Evolutionary conservation across 1,140 invertebrate species (phyloP), one percentile per base, ranked within the genome.

Genomic region (Popillia japonica): DNA sequence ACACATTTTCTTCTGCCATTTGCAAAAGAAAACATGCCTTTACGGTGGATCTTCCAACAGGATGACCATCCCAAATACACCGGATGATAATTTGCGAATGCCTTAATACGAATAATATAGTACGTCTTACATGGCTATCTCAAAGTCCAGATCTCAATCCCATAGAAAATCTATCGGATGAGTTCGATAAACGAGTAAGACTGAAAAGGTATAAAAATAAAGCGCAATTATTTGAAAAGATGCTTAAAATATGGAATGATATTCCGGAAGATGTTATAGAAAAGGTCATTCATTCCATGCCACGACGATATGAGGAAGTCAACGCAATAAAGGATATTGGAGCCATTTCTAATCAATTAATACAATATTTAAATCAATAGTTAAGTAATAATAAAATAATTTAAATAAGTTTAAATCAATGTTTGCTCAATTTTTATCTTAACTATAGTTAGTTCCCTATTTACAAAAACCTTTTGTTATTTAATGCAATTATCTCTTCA

Each of bases 141-240:
- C 59, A n/a, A 61, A 61, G 59, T 61, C 59, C 2, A 61, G 2
- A 61, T 4, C 17, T 61, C 59, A 6, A 61, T 61, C 59, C 59
- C 59, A 61, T 61, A 61, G 17, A 61, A 61, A 61, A 61, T 61
- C 59, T 61, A 2, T 61, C 6, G 59, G 59, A 61, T 61, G 59
- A 61, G 59, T 0, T 61, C 59, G 3, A 61, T 7, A 61, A 17
- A 6, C 10, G 59, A 61, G 20, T 61, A n/a, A 61, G 59, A 22
- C 20, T 14, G 4, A 61, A 61, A 6, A 0, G 17, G 0, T 61
- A 61, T 4, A 61, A 61, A 61, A 61, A 17, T 61, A 61, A 61
- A 61, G 59, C 59, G 17, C 10, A 61, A 61, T 61, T 61, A 61
- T 61, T 61, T 61, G 59, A 61, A n/a, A n/a, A 6, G 17, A 61